Percentiles rank a stretch among this genome's conserved stretches.
phyloP scores from a whole-genome alignment of 2,113 vertebrate genomes.

The Xenotilapia flavipinnis region DNA sequence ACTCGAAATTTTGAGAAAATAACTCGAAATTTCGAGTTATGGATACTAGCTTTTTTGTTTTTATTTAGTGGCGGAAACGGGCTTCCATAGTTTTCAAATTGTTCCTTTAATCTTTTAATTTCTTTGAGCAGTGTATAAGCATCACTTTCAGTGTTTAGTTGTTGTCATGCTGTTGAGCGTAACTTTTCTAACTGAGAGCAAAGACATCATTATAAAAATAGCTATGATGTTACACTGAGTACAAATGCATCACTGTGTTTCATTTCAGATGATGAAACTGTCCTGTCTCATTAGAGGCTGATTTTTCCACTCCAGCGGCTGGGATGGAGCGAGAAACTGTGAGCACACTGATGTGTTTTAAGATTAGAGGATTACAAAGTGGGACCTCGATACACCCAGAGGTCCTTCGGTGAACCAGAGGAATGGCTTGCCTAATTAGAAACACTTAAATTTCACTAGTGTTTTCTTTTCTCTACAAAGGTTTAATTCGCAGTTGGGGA shows the following conservation, averaged over 20 bases:
- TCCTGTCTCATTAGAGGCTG: neutral
- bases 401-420: rapidly evolving
- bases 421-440: neutral
- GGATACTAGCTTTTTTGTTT: too few species aligned
- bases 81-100: neutral
- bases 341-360: neutral
- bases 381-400: neutral
- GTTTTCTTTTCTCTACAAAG: neutral
- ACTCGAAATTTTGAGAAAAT: too few species aligned
- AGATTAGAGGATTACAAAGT: neutral
- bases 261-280: neutral
- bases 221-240: neutral
- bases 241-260: neutral
- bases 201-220: neutral
- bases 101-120: neutral
- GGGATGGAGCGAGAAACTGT: neutral
- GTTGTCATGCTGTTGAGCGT: neutral
- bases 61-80: too few species aligned
- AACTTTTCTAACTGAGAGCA: neutral
- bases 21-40: too few species aligned
- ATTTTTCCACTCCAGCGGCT: neutral
- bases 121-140: rapidly evolving
- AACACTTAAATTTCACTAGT: neutral
- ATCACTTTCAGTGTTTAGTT: neutral
- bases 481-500: neutral